These are phyloP conservation scores for Notothenia coriiceps DNA, from an alignment of 2,113 vertebrate genomes.

Conservation along the genomic window DNA sequence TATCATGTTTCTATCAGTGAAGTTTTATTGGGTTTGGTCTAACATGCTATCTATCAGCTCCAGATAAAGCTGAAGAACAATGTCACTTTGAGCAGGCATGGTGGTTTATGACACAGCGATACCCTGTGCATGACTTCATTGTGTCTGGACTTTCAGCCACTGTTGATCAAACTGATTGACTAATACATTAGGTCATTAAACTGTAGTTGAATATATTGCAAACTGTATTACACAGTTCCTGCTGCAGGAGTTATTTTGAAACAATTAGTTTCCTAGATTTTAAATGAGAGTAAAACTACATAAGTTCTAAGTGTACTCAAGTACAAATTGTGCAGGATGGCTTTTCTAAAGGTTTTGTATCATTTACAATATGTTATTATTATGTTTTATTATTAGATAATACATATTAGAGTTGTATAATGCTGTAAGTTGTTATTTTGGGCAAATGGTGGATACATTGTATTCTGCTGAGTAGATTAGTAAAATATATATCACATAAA, in stretches of 20 bases:
- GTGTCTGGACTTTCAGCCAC: slow-evolving; percentile 74
- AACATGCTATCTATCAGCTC: slow-evolving; percentile 32
- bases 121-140: slow-evolving; percentile 60
- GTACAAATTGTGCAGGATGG: too few relatives aligned
- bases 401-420: too few relatives aligned
- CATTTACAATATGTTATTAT: too few relatives aligned
- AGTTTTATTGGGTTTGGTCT: slow-evolving; percentile 36
- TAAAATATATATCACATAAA: too few relatives aligned
- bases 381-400: too few relatives aligned
- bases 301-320: too few relatives aligned
- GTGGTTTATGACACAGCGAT: slow-evolving; percentile 46
- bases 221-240: neutral
- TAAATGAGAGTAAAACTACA: too few relatives aligned
- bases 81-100: slow-evolving; percentile 20
- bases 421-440: too few relatives aligned
- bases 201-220: slow-evolving; percentile 9
- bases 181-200: slow-evolving; percentile 42
- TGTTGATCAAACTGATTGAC: slow-evolving; percentile 55
- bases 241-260: neutral
- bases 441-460: too few relatives aligned
- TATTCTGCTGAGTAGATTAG: too few relatives aligned
- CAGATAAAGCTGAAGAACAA: slow-evolving; percentile 59
- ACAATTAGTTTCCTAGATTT: neutral
- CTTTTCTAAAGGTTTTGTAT: too few relatives aligned
- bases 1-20: slow-evolving; percentile 12